phyloP scores from a whole-genome alignment of 2,113 vertebrate genomes.

The Sciurus niger region DNA sequence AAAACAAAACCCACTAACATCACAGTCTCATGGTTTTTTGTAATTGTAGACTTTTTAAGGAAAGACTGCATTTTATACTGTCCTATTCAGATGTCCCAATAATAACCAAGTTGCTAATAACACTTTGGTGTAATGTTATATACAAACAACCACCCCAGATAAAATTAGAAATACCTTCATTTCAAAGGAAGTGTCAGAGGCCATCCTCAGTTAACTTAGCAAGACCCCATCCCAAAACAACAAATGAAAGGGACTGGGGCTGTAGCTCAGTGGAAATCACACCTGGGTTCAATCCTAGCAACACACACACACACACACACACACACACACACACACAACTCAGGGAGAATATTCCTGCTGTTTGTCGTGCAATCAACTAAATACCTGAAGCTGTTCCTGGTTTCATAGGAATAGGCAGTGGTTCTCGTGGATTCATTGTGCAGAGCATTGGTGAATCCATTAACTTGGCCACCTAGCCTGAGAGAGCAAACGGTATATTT shows the following conservation, averaged over 20 bases:
- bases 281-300: no score
- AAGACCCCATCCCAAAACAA: no score
- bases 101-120: slow-evolving; percentile 1
- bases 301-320: neutral
- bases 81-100: neutral
- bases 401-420: slow-evolving; percentile 59
- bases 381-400: slow-evolving; percentile 82
- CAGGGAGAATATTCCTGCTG: neutral
- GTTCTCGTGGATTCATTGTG: slow-evolving; percentile 26
- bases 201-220: no score
- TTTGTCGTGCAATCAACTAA: neutral
- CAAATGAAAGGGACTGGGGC: no score
- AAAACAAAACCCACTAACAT: neutral
- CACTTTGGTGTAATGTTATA: neutral
- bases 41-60: slow-evolving; percentile 6
- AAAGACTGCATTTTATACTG: neutral
- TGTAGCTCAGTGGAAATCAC: no score
- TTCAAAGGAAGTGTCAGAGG: slow-evolving; percentile 16
- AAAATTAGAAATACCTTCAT: slow-evolving; percentile 21
- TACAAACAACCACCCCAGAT: neutral
- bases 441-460: slow-evolving; percentile 54
- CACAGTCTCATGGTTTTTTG: neutral
- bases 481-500: slow-evolving; percentile 33
- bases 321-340: neutral
- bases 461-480: slow-evolving; percentile 72